Evolutionary conservation across 2,797 vertebrate genomes (phyloP).

Genomic region (Sebastes steindachneri): DNA sequence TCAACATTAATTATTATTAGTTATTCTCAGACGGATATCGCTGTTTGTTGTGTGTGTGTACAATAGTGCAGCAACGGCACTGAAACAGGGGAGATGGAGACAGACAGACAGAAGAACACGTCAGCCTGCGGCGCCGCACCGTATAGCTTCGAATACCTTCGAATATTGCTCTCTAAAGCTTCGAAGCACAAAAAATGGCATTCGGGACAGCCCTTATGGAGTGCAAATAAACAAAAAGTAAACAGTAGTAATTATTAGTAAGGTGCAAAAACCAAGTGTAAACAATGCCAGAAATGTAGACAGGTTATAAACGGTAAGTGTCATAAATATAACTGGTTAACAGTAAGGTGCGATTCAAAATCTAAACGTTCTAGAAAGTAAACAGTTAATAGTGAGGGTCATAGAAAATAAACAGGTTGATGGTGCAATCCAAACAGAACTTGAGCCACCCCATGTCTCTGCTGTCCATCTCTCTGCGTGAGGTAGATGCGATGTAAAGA

Average conservation of each 20-base stretch:
- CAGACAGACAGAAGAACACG: too few relatives aligned
- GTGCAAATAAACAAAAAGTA: background rate
- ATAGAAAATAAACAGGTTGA: background rate
- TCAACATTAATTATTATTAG: background rate
- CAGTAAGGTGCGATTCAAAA: background rate
- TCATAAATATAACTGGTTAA: background rate
- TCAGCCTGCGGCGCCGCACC: too few relatives aligned
- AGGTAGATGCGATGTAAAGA: background rate
- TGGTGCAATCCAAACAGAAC: background rate
- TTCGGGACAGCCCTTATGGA: background rate
- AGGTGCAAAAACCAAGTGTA: background rate
- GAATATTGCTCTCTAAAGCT: too few relatives aligned
- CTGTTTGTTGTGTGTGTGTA: too few relatives aligned
- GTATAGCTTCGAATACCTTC: too few relatives aligned
- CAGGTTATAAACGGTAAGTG: background rate
- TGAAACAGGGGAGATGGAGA: too few relatives aligned
- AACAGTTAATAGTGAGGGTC: background rate
- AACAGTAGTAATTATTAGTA: background rate
- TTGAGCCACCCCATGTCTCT: background rate
- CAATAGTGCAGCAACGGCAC: too few relatives aligned
- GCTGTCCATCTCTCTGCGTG: background rate
- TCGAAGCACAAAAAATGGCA: too few relatives aligned
- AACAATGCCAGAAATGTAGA: background rate
- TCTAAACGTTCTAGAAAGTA: background rate
- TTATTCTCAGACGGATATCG: too few relatives aligned